Conservation (phyloP, 92 coral and sea anemone species). For the Blastomussa wellsi region DNA sequence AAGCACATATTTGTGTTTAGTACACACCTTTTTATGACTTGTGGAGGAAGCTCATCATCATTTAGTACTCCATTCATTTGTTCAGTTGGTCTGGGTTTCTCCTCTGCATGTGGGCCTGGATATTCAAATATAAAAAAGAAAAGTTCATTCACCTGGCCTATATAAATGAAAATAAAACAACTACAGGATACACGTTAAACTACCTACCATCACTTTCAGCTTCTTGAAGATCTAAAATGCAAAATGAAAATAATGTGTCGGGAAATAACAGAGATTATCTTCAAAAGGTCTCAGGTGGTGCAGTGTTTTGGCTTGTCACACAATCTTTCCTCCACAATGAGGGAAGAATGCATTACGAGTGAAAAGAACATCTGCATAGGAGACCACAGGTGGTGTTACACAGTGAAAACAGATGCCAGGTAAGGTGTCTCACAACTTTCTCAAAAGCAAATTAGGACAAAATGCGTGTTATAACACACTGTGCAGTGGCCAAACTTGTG, state of each 20-base stretch:
- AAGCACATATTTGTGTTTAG: not conserved
- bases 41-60: slow-evolving; percentile 86
- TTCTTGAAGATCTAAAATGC: slow-evolving; percentile 66
- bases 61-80: slow-evolving; percentile 87
- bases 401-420: not conserved
- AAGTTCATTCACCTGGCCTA: not conserved
- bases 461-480: no score
- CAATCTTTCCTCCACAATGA: no score
- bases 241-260: slow-evolving; percentile 16
- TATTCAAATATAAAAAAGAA: not conserved
- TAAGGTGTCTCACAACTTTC: not conserved
- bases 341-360: no score
- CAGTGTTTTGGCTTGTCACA: no score
- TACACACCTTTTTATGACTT: slow-evolving; percentile 80
- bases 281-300: no score
- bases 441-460: no score
- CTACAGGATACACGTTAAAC: not conserved
- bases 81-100: slow-evolving; percentile 66
- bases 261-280: not conserved
- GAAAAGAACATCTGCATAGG: no score
- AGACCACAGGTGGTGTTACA: not conserved
- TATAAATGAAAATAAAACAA: no score
- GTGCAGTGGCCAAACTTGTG: no score
- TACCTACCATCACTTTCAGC: slow-evolving; percentile 74
- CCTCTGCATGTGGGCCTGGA: slow-evolving; percentile 50